Evolutionary conservation across 1,140 invertebrate genomes (phyloP), one percentile per base, ranked within the genome.

Genomic region (Calosoma granatense): DNA sequence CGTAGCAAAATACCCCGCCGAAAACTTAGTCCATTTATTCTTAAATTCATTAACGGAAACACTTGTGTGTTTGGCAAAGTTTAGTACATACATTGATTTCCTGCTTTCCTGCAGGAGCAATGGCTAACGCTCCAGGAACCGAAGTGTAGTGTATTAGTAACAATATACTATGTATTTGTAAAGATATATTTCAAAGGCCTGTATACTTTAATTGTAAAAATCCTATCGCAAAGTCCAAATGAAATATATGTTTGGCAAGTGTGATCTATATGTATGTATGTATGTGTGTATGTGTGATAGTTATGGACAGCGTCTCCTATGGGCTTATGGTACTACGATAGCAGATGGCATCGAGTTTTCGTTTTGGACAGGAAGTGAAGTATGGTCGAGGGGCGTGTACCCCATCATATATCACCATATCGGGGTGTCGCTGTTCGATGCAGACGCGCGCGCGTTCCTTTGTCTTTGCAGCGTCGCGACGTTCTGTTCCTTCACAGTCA

Each of bases 21-120:
- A 47, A 47, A 47, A 47, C 9, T 12, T 12, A 17, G 3, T 17
- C 9, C 9, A 47, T 17, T 47, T 17, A 3, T 47, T 12, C 41
- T 17, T 47, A 47, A 47, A 47, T 47, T 17, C 41, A 47, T 47
- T 47, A 12, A 47, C 9, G 9, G 41, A 47, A 47, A 47, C 41
- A 47, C 41, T 47, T 9, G 17, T 17, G n/a, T n/a, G n/a, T n/a
- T n/a, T n/a, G 41, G 6, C 41, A 17, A 47, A 47, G 9, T 47
- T 47, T 17, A 9, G 9, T 9, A 9, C 9, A 47, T 17, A 17
- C 41, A 47, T 47, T 47, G 41, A 47, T 47, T 47, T 47, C 17
- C 17, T 17, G 15, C 26, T 14, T 14, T 14, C 4, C 26, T 30
- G 26, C n/a, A n/a, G 26, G 26, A 6, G 17, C 41, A 12, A 12